A percentile compares a stretch with the other conserved stretches of the same genome.
phyloP scores from a whole-genome alignment of 2,888 invertebrate genomes.

The Gymnoscelis rufifasciata region DNA sequence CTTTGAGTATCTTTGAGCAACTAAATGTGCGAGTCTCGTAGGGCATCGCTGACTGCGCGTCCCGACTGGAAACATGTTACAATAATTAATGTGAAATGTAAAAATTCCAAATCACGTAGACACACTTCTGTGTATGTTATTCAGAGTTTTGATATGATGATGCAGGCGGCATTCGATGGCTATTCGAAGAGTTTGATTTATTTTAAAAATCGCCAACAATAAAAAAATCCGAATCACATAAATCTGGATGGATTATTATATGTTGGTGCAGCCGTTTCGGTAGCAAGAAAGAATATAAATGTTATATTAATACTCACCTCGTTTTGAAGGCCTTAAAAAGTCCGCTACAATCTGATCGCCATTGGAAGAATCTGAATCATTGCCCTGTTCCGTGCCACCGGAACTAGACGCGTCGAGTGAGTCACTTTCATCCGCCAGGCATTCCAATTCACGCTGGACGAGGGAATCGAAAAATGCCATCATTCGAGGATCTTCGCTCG shows the following conservation, averaged over 20 bases:
- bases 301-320: too few species aligned
- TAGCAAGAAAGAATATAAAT: too few species aligned
- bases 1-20: slow-evolving; percentile 84
- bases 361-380: slow-evolving; percentile 58
- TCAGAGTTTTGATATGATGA: too few species aligned
- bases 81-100: too few species aligned
- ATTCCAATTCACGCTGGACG: slow-evolving; percentile 94
- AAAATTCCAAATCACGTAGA: too few species aligned
- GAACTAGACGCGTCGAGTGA: slow-evolving; percentile 59
- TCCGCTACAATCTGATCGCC: slow-evolving; percentile 58
- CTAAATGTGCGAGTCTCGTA: slow-evolving; percentile 85
- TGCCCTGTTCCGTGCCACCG: slow-evolving; percentile 37
- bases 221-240: too few species aligned
- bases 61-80: slow-evolving; percentile 36
- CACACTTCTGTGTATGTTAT: too few species aligned
- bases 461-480: slow-evolving; percentile 97
- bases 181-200: too few species aligned
- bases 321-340: slow-evolving; percentile 53
- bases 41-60: slow-evolving; percentile 74
- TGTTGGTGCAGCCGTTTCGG: too few species aligned
- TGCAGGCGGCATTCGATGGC: too few species aligned
- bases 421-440: slow-evolving; percentile 79
- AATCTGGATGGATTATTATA: too few species aligned
- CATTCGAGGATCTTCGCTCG: slow-evolving; percentile 94
- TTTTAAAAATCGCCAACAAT: too few species aligned